Percentiles rank a stretch among this genome's conserved stretches.
These are phyloP conservation scores for Choloepus didactylus DNA, from an alignment of 2,797 vertebrate genomes.

Conservation along the genomic window DNA sequence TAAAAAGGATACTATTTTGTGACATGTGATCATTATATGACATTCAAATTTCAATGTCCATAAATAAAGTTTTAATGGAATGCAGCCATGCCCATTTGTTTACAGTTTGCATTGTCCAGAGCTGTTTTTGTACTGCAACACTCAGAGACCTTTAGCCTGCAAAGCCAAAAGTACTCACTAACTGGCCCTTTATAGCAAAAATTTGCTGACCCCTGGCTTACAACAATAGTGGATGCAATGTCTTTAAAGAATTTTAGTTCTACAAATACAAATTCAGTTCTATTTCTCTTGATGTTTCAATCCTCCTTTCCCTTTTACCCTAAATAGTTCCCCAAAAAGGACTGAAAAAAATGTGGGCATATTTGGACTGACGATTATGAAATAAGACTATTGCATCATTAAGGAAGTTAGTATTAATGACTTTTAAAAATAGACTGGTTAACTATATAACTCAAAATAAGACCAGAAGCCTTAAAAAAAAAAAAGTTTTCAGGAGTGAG, in stretches of 20 bases:
- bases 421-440: conserved; percentile 33
- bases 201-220: background rate
- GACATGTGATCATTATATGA: background rate
- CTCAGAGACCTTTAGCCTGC: too few species aligned
- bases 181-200: background rate
- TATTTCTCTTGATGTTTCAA: background rate
- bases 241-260: background rate
- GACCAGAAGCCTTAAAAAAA: background rate
- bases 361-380: background rate
- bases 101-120: background rate
- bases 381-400: conserved; percentile 25
- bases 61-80: conserved; percentile 5
- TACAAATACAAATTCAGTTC: background rate
- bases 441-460: conserved; percentile 36
- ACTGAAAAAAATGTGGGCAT: background rate
- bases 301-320: background rate
- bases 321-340: background rate
- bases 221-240: background rate
- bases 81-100: background rate
- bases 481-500: background rate
- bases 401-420: conserved; percentile 14
- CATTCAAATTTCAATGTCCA: background rate
- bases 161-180: background rate
- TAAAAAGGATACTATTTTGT: background rate
- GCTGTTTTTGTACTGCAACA: background rate